Evolutionary conservation across 2,888 invertebrate species (phyloP), one percentile per base, ranked within the genome.

Genomic region (Oscheius sp.): DNA sequence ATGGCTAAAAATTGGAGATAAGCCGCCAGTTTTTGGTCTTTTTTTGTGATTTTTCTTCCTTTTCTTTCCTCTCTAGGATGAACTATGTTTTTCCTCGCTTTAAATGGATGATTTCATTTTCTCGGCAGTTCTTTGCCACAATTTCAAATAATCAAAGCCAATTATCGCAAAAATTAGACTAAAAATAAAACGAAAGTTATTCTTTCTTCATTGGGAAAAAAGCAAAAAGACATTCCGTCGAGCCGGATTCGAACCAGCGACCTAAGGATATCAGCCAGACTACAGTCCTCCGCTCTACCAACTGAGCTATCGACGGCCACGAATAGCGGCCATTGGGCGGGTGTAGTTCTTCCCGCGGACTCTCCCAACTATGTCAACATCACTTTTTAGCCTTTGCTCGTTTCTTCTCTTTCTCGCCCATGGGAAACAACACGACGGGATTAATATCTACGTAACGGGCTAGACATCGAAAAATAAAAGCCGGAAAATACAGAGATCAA

Each of bases 211-310:
- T 1, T 23, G 35, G 35, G n/a, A 25, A 41, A 18, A 18, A 59
- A n/a, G 21, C 35, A 35, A 43, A 63, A 63, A 63, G 21, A 0
- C n/a, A 69, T 58, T 75, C 75, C 75, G 72, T 73, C 73, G 72
- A 76, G 72, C 76, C 74, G 76, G 76, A 76, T 74, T 76, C 74
- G 76, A 76, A 76, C 76, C 76, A 76, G 76, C 72, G 76, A 75
- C 76, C 76, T 76, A 76, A 75, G 76, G 76, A 76, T 76, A 69
- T 52, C 72, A 49, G 49, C 49, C 9, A 6, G 13, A 61, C 75
- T 75, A 75, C 75, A 75, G 75, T 75, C 75, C 75, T 75, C 75
- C 75, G 75, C 75, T 75, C 75, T 75, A 75, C 75, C 75, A 75
- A 75, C 75, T 75, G 75, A 75, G 75, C 75, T 75, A 75, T 75